These are phyloP conservation scores for Unio delphinus DNA, from an alignment of 2,888 invertebrate species.

Conservation along the genomic window DNA sequence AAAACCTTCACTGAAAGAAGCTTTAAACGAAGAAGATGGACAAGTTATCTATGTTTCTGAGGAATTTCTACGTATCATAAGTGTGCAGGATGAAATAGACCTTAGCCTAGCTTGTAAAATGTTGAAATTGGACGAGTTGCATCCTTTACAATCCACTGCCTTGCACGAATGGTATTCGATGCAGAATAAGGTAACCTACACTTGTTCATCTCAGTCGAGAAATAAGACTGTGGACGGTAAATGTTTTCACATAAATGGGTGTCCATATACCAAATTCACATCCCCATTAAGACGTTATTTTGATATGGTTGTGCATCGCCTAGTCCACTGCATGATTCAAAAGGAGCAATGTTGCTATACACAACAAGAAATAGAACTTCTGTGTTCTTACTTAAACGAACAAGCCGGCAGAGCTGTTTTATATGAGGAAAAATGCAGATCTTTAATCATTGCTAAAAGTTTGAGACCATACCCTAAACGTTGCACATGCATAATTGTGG, in stretches of 20 bases:
- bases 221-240: conserved; percentile 12
- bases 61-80: too few relatives aligned
- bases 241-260: conserved; percentile 21
- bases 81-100: neutral
- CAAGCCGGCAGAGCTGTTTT: conserved; percentile 17
- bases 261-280: conserved; percentile 22
- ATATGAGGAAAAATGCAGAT: conserved; percentile 22
- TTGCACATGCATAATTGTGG: conserved; percentile 18
- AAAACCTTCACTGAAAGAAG: too few relatives aligned
- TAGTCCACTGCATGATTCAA: conserved; percentile 28
- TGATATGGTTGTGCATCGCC: conserved; percentile 27
- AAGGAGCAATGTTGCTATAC: conserved; percentile 17
- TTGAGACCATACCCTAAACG: conserved; percentile 19
- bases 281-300: conserved; percentile 26
- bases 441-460: conserved; percentile 17
- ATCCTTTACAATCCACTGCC: conserved; percentile 16
- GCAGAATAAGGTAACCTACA: conserved; percentile 16
- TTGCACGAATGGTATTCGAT: conserved; percentile 19
- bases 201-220: conserved; percentile 5
- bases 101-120: neutral
- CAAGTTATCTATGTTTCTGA: too few relatives aligned
- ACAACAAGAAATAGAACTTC: conserved; percentile 15
- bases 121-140: conserved; percentile 13
- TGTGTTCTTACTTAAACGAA: conserved; percentile 25
- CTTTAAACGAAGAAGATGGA: too few relatives aligned